phyloP scores from a whole-genome alignment of 2,888 invertebrate species.

The Dicyrtomina minuta region DNA sequence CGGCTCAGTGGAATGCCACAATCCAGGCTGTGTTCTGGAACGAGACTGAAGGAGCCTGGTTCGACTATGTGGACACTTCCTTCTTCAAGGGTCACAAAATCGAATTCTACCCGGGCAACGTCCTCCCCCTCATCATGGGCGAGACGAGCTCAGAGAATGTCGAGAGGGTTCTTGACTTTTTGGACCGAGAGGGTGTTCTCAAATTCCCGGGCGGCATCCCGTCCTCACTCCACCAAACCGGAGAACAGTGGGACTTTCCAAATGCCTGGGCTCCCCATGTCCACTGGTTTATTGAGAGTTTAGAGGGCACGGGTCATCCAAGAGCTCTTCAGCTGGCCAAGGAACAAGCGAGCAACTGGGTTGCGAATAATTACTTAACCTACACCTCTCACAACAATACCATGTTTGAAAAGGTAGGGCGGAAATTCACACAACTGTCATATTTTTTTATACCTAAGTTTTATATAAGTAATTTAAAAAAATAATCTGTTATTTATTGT shows the following conservation, averaged over 20 bases:
- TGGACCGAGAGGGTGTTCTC: slow-evolving; percentile 67
- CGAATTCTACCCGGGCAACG: slow-evolving; percentile 71
- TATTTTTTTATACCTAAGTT: not conserved
- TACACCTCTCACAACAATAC: slow-evolving; percentile 16
- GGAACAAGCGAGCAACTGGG: slow-evolving; percentile 25
- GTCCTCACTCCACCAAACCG: slow-evolving; percentile 41
- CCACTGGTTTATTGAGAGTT: slow-evolving; percentile 32
- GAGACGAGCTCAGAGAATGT: slow-evolving; percentile 8
- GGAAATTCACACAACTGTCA: too few species aligned
- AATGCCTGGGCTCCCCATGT: slow-evolving; percentile 30
- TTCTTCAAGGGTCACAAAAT: slow-evolving; percentile 64
- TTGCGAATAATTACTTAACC: slow-evolving; percentile 23
- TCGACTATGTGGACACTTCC: slow-evolving; percentile 72
- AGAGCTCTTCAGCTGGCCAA: slow-evolving; percentile 7
- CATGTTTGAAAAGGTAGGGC: slow-evolving; percentile 34
- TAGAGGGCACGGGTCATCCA: slow-evolving; percentile 8
- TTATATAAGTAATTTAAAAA: not conserved
- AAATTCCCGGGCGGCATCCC: slow-evolving; percentile 14
- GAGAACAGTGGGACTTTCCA: slow-evolving; percentile 31
- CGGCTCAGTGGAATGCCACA: slow-evolving; percentile 63
- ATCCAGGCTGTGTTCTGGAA: slow-evolving; percentile 75
- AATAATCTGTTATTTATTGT: not conserved
- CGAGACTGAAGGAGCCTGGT: slow-evolving; percentile 74
- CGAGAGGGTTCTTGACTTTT: slow-evolving; percentile 65
- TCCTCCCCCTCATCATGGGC: slow-evolving; percentile 72